phyloP scores from a whole-genome alignment of 2,797 vertebrate species.

The Simalia tracyae region DNA sequence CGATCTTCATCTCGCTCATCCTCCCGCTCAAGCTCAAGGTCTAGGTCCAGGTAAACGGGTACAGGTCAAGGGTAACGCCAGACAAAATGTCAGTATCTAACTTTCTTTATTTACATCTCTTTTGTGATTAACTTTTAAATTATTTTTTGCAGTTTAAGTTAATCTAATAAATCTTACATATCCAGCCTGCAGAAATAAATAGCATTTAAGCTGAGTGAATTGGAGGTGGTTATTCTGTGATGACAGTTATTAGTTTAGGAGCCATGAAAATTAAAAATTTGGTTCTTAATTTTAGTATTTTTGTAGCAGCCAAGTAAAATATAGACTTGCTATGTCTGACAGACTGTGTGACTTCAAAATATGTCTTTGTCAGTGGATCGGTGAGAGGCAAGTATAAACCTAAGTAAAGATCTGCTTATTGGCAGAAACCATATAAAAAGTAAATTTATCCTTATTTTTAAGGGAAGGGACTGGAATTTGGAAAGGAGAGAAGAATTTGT shows the following conservation, averaged over 20 bases:
- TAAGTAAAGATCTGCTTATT: background rate
- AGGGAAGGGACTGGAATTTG: background rate
- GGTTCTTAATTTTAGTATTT: conserved; percentile 3
- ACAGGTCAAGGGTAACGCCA: conserved; percentile 99
- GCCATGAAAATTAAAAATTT: background rate
- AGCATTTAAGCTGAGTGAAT: background rate
- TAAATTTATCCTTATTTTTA: background rate
- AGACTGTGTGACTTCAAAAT: background rate
- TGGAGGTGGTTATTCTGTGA: background rate
- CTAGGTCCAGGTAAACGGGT: conserved; percentile 99
- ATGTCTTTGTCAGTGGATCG: background rate
- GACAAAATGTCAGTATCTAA: conserved; percentile 99
- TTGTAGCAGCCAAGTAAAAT: background rate
- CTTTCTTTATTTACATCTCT: conserved; percentile 83
- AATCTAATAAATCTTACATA: conserved; percentile 40
- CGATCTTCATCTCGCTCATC: conserved; percentile 90
- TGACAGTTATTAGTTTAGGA: background rate
- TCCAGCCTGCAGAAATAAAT: background rate
- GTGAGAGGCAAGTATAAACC: background rate
- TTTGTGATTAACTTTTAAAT: conserved; percentile 58
- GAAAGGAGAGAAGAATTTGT: background rate
- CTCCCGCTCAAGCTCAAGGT: conserved; percentile 98
- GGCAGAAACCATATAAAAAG: background rate
- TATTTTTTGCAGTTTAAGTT: conserved; percentile 53
- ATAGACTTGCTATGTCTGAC: background rate